Base-by-base conservation (phyloP, 2,113 vertebrate species). In the Mormoops blainvillei region DNA sequence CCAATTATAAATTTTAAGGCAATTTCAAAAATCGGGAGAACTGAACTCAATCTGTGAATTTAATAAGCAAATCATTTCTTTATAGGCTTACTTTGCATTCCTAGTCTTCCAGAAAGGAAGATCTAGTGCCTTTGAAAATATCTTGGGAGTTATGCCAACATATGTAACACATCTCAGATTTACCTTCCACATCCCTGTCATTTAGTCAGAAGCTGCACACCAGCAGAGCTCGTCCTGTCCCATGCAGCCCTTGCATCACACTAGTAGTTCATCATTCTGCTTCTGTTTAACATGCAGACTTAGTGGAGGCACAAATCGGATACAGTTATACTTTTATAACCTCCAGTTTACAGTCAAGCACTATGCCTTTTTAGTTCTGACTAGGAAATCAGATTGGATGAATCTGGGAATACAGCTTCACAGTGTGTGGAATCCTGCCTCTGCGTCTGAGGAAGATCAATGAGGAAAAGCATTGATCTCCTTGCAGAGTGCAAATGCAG, bases 401-500 rank as follows among this genome's bases (percentile, higher is more conserved):
- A 98, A 95, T 97, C 96, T 98, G 97, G 96, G 97, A 98, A 97
- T 97, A 98, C 76, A 95, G 96, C 97, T 98, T 98, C 97, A 97
- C 96, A 96, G 95, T 45, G 83, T 98, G 98, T 95, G 97, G 97
- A 98, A 98, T 98, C 97, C 96, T 97, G 94, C 63, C 97, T 98
- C 97, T 96, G 97, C 93, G 58, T 96, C 94, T 80, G 97, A 98
- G 95, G 88, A 98, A 98, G 99, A 98, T 99, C 98, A 98, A 98
- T 98, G 97, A 98, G 81, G 89, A 92, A 93, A 98, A 98, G 97
- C 98, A 98, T 94, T 98, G 98, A 99, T 99, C 98, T 98, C 94
- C 95, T 98, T 98, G 96, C 97, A 96, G 98, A 98, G 98, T 97
- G 98, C 97, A 98, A 98, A 98, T 94, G 97, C 96, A 97, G 98